Evolutionary conservation across 2,888 invertebrate genomes (phyloP).

Genomic region (Amphipyra tragopoginis): DNA sequence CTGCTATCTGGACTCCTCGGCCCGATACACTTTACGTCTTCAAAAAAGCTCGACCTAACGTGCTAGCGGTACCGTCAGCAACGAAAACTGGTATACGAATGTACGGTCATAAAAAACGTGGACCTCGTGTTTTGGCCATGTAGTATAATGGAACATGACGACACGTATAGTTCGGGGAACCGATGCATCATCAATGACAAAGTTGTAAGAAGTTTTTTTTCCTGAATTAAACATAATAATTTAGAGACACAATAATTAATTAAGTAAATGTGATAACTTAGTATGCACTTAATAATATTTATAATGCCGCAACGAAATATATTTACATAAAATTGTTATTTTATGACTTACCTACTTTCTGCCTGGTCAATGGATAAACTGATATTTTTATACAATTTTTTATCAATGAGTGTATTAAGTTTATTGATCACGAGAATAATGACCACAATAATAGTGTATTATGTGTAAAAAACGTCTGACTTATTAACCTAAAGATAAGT

Average conservation of each 20-base stretch:
- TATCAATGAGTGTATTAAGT: conserved; percentile 48
- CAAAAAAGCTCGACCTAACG: conserved; percentile 72
- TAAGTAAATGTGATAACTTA: conserved; percentile 17
- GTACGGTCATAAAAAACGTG: conserved; percentile 59
- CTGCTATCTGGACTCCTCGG: conserved; percentile 73
- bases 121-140: conserved; percentile 55
- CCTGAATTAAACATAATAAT: conserved; percentile 38
- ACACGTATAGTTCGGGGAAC: conserved; percentile 54
- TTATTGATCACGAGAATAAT: conserved; percentile 50
- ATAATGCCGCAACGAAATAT: conserved; percentile 17
- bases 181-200: conserved; percentile 61
- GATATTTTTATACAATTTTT: conserved; percentile 27
- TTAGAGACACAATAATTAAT: conserved; percentile 35
- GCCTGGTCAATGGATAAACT: conserved; percentile 33
- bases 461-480: conserved; percentile 40
- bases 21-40: conserved; percentile 74
- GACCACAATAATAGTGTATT: conserved; percentile 31
- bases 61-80: conserved; percentile 65
- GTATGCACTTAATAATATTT: conserved; percentile 25
- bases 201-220: conserved; percentile 45
- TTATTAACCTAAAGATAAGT: conserved; percentile 31
- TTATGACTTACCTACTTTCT: conserved; percentile 31
- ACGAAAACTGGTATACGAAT: conserved; percentile 66
- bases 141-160: conserved; percentile 53
- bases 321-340: conserved; percentile 27